A percentile compares a stretch with the other conserved stretches of the same genome.
Conservation (phyloP, 2,888 invertebrate species). For the Odontocerum albicorne region DNA sequence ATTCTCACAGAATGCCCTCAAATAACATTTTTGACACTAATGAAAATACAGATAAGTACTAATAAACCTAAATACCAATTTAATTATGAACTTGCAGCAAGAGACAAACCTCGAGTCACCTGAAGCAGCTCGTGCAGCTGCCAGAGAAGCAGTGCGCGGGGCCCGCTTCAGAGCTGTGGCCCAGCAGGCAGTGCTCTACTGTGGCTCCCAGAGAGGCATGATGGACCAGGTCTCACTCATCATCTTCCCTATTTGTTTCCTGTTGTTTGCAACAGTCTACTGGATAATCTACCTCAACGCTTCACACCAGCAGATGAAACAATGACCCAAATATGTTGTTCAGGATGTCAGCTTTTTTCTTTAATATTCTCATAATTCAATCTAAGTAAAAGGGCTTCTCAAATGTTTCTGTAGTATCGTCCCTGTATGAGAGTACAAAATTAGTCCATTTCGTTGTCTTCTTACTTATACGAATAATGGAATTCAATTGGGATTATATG, state of each 20-base stretch:
- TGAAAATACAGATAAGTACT: too few species aligned
- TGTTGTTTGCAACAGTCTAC: conserved; percentile 60
- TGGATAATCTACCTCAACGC: conserved; percentile 65
- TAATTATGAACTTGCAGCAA: too few species aligned
- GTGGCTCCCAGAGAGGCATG: conserved; percentile 62
- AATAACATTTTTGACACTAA: too few species aligned
- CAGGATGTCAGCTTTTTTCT: conserved; percentile 27
- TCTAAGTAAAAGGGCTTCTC: too few species aligned
- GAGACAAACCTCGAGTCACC: conserved; percentile 31
- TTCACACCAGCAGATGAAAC: conserved; percentile 43
- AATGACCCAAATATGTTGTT: conserved; percentile 36
- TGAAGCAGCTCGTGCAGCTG: conserved; percentile 30
- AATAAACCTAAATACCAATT: too few species aligned
- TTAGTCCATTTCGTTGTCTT: too few species aligned
- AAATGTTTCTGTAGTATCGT: too few species aligned
- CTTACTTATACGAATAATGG: too few species aligned
- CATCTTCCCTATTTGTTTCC: conserved; percentile 60
- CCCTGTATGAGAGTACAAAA: too few species aligned
- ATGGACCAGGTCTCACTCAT: conserved; percentile 63
- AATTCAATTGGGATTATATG: too few species aligned
- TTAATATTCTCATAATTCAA: conserved; percentile 10
- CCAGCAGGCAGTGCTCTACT: conserved; percentile 61
- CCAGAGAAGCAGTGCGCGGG: conserved; percentile 30
- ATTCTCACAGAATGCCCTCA: too few species aligned
- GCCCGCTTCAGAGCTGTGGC: conserved; percentile 48